phyloP scores from a whole-genome alignment of 2,797 vertebrate genomes.

The Smutsia gigantea region DNA sequence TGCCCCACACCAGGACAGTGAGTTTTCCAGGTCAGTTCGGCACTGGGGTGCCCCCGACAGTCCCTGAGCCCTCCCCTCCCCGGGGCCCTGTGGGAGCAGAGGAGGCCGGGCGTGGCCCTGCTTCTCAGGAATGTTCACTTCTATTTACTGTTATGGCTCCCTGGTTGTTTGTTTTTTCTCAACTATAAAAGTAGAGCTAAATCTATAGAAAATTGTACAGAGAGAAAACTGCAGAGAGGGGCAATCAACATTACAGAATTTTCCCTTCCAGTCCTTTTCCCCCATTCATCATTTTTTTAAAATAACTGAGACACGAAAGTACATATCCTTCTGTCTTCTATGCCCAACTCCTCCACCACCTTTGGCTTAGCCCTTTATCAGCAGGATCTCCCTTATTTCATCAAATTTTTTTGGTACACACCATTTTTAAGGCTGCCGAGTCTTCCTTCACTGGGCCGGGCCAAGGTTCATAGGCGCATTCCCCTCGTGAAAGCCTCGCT shows the following conservation, averaged over 20 bases:
- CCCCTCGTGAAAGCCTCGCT: background rate
- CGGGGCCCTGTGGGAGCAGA: background rate
- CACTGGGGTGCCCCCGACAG: background rate
- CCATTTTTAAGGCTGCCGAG: background rate
- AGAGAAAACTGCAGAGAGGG: background rate
- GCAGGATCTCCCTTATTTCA: background rate
- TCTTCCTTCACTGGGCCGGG: background rate
- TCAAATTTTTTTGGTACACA: background rate
- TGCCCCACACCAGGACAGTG: background rate
- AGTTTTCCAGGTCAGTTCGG: background rate
- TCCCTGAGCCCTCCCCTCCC: background rate
- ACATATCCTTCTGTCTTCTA: background rate
- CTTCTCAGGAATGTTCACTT: background rate
- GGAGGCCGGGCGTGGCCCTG: background rate
- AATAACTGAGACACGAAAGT: background rate
- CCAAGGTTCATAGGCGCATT: too few species aligned
- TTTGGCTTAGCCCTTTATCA: background rate
- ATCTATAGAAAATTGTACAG: background rate
- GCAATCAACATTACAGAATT: background rate
- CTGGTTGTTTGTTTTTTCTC: conserved; percentile 1
- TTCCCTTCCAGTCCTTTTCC: background rate
- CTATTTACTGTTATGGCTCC: conserved; percentile 13
- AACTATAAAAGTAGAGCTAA: background rate
- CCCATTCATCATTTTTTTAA: background rate
- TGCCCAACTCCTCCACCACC: background rate